Evolutionary conservation across 2,888 invertebrate species (phyloP), one percentile per base, ranked within the genome.

Genomic region (Prosapia bicincta): DNA sequence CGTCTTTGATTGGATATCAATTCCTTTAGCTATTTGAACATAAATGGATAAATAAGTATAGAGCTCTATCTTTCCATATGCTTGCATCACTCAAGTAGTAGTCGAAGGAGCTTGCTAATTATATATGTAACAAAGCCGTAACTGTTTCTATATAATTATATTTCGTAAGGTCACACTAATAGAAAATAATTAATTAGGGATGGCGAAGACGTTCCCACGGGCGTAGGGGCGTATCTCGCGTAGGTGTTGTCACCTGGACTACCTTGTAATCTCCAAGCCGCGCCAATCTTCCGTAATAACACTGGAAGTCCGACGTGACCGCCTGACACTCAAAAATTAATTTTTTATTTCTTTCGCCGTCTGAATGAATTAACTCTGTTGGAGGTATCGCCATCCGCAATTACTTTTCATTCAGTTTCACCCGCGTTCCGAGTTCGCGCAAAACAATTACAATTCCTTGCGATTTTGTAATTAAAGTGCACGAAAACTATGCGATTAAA

Each of bases 331-430:
- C 54, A 9, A 54, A 54, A 54, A 54, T 54, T 54, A 54, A 38
- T 38, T 54, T 54, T 54, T 54, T 54, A 54, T 54, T 54, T 54
- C 54, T 54, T 54, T 54, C 54, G 20, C 54, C n/a, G 54, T 54
- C 54, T 54, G 54, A 54, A 54, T 54, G 54, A 54, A 54, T 54
- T 54, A 54, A 54, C 54, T 54, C 20, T 13, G 20, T 20, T 20
- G 20, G 54, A n/a, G 54, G 54, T 54, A 54, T 54, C 54, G 54
- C 20, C 3, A 3, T 20, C 54, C 54, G 54, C 54, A 54, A 54
- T 54, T 54, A 54, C 54, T 54, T 54, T 54, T 54, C 54, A 54
- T 54, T 54, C 54, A 54, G 54, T 54, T 54, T 54, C 54, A 54
- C 20, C 54, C 54, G n/a, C n/a, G n/a, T n/a, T n/a, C 54, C 54